phyloP scores from a whole-genome alignment of 2,797 vertebrate genomes.

The Oophaga sylvatica region DNA sequence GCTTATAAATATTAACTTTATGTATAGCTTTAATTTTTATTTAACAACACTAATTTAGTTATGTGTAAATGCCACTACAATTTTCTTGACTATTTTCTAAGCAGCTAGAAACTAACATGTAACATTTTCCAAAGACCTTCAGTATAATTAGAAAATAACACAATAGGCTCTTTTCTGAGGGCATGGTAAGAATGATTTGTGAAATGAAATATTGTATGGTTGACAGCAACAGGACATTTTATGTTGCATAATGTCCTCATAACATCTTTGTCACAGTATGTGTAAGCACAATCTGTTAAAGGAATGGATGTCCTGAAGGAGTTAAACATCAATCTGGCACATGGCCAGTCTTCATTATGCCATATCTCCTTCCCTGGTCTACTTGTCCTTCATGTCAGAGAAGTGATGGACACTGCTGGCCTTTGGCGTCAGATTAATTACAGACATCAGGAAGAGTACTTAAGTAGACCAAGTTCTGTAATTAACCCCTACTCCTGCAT shows the following conservation, averaged over 20 bases:
- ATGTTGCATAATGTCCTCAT: not conserved
- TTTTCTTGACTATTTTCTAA: not conserved
- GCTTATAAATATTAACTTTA: too few species aligned
- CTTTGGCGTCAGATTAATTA: constrained; percentile 51
- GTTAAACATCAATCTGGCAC: constrained; percentile 40
- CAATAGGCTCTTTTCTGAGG: constrained; percentile 1
- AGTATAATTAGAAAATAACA: not conserved
- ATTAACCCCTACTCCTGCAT: constrained; percentile 24
- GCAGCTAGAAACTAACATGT: too few species aligned
- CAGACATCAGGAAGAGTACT: constrained; percentile 41
- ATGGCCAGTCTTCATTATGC: constrained; percentile 39
- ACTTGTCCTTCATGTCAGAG: constrained; percentile 51
- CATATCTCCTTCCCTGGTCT: constrained; percentile 19
- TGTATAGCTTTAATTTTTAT: too few species aligned
- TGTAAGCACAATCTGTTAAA: constrained; percentile 29
- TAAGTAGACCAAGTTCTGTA: constrained; percentile 15
- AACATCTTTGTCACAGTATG: constrained; percentile 13
- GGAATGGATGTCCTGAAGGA: constrained; percentile 25
- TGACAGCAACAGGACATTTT: constrained; percentile 8
- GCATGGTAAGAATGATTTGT: not conserved
- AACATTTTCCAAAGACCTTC: not conserved
- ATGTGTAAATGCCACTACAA: too few species aligned
- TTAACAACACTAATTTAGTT: too few species aligned
- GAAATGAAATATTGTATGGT: constrained; percentile 2
- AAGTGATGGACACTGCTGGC: constrained; percentile 43